These are phyloP conservation scores for Lophochroa leadbeateri DNA, from an alignment of 2,113 vertebrate genomes.

Conservation along the genomic window DNA sequence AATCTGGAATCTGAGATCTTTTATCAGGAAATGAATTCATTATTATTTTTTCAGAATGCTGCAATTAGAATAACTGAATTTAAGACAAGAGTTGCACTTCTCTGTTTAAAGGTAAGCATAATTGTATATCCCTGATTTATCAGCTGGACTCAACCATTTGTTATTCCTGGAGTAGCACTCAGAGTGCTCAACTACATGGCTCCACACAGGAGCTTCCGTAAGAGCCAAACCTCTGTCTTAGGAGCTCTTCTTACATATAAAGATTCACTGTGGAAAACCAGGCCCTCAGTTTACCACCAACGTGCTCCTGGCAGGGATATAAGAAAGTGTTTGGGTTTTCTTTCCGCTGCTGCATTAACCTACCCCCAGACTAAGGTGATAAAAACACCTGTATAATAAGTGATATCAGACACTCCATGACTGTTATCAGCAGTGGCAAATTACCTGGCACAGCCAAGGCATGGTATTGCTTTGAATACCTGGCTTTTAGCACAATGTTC, in stretches of 20 bases:
- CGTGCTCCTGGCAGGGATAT: fast-evolving
- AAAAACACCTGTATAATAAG: background rate
- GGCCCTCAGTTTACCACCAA: background rate
- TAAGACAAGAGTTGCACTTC: constrained; percentile 62
- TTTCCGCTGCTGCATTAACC: background rate
- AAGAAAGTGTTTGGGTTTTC: background rate
- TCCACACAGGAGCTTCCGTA: background rate
- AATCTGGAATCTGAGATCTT: constrained; percentile 67
- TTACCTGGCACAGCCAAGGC: constrained; percentile 16
- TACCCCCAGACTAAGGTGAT: background rate
- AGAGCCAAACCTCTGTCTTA: background rate
- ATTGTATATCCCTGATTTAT: constrained; percentile 35
- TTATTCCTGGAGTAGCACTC: background rate
- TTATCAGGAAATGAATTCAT: constrained; percentile 66
- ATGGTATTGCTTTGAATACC: background rate
- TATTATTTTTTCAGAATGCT: constrained; percentile 37
- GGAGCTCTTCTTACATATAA: background rate
- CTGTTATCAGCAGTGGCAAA: constrained; percentile 41
- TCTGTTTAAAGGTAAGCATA: constrained; percentile 58
- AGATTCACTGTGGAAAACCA: background rate
- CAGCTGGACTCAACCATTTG: constrained; percentile 2
- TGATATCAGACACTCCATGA: background rate
- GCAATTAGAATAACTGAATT: constrained; percentile 72
- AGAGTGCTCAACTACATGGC: fast-evolving
- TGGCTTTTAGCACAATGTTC: constrained; percentile 22